These are phyloP conservation scores for Drosophila ficusphila DNA, from an alignment of 1,140 invertebrate genomes.

Conservation along the genomic window DNA sequence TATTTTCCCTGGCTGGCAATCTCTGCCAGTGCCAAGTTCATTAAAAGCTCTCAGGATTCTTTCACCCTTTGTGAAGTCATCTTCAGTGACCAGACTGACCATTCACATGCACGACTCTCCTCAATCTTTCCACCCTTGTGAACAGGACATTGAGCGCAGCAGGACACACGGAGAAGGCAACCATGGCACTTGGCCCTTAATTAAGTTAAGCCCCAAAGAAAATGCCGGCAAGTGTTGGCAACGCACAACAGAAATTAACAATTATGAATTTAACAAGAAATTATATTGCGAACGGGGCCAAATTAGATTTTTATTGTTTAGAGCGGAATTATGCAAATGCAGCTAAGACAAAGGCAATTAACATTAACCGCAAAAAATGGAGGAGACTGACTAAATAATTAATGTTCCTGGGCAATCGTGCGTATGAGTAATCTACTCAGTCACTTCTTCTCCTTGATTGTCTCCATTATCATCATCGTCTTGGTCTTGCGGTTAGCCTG, in stretches of 20 bases:
- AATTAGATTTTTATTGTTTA: constrained; percentile 84
- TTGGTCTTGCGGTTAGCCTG: constrained; percentile 63
- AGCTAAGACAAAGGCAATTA: constrained; percentile 67
- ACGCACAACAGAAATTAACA: constrained; percentile 71
- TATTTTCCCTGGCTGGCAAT: not conserved
- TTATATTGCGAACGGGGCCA: constrained; percentile 61
- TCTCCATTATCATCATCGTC: constrained; percentile 40
- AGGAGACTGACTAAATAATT: constrained; percentile 45
- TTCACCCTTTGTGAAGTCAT: constrained; percentile 26
- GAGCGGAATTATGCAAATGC: constrained; percentile 83
- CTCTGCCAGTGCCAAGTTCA: constrained; percentile 13
- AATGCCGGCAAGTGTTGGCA: constrained; percentile 44
- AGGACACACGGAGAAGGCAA: constrained; percentile 19
- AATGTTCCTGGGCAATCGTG: constrained; percentile 63
- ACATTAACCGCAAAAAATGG: constrained; percentile 32
- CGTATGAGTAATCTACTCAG: constrained; percentile 77
- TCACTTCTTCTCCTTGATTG: constrained; percentile 5
- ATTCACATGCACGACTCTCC: constrained; percentile 40
- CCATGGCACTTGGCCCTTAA: constrained; percentile 70
- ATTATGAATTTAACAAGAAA: constrained; percentile 84
- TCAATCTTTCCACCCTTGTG: constrained; percentile 40
- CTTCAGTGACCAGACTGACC: constrained; percentile 31
- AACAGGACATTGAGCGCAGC: not conserved
- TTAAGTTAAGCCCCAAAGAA: constrained; percentile 81
- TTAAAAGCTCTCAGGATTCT: constrained; percentile 13